Conservation (phyloP, 2,113 vertebrate species). For the Columba janthina region DNA sequence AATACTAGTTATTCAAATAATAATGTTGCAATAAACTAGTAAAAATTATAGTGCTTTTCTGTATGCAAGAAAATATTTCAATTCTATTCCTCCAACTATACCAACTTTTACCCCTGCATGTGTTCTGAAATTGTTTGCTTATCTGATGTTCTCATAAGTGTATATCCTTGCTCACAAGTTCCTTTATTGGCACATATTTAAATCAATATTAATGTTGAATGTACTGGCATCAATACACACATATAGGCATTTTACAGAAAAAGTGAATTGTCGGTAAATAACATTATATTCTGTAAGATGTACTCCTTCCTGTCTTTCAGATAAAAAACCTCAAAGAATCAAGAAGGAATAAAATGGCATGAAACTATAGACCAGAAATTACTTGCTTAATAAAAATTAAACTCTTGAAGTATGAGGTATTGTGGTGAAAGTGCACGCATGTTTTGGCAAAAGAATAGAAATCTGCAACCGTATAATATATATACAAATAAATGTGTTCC, state of each 20-base stretch:
- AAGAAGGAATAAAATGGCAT: background rate
- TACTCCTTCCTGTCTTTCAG: background rate
- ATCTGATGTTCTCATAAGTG: background rate
- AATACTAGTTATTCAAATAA: background rate
- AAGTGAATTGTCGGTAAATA: background rate
- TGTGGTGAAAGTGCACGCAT: background rate
- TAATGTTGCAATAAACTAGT: background rate
- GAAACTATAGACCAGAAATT: background rate
- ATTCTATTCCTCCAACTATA: background rate
- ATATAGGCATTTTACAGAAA: background rate
- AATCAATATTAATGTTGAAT: background rate
- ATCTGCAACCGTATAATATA: background rate
- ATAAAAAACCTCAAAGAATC: background rate
- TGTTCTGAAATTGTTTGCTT: background rate
- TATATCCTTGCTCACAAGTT: background rate
- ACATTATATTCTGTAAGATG: background rate
- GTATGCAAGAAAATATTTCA: background rate
- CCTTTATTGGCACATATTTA: background rate
- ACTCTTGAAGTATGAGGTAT: background rate
- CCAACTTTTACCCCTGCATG: background rate
- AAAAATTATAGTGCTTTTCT: background rate
- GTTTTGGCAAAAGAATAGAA: background rate
- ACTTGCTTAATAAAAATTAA: background rate
- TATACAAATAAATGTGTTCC: background rate
- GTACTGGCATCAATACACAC: background rate